A percentile compares a stretch with the other conserved stretches of the same genome.
These are phyloP conservation scores for Aphaenogaster floridana DNA, from an alignment of 1,140 invertebrate species.

Conservation along the genomic window DNA sequence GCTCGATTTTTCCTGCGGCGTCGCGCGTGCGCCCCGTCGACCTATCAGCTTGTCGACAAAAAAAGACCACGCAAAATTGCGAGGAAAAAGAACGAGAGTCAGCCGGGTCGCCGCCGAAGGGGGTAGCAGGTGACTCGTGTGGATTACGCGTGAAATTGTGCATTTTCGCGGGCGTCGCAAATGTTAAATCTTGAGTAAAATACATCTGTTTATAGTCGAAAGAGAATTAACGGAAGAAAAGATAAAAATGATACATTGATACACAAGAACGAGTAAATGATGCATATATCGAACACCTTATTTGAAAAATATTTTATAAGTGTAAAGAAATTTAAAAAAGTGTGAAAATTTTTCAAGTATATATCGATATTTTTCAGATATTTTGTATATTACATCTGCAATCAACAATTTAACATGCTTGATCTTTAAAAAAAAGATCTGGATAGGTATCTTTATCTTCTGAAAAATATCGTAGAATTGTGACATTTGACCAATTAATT, in stretches of 20 bases:
- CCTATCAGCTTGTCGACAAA: neutral
- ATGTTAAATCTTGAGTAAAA: slow-evolving; percentile 28
- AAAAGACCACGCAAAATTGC: neutral
- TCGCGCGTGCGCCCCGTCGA: slow-evolving; percentile 29
- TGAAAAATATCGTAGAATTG: neutral
- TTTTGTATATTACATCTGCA: neutral
- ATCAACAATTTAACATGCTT: neutral
- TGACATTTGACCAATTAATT: neutral
- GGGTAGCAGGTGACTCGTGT: slow-evolving; percentile 57
- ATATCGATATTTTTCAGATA: neutral
- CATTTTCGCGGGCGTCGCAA: neutral
- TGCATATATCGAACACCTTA: neutral
- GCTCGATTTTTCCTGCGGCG: slow-evolving; percentile 51
- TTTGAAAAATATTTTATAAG: neutral
- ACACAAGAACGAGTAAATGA: neutral
- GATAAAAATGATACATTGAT: neutral
- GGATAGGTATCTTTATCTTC: neutral
- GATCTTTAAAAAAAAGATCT: neutral
- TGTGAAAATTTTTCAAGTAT: neutral
- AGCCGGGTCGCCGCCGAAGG: slow-evolving; percentile 9
- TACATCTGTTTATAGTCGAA: neutral
- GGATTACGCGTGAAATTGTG: slow-evolving; percentile 68
- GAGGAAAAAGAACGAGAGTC: slow-evolving; percentile 1
- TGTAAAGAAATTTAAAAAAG: neutral
- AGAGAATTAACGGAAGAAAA: neutral